Conservation (phyloP, 1,140 invertebrate genomes). For the Caerostris darwini region DNA sequence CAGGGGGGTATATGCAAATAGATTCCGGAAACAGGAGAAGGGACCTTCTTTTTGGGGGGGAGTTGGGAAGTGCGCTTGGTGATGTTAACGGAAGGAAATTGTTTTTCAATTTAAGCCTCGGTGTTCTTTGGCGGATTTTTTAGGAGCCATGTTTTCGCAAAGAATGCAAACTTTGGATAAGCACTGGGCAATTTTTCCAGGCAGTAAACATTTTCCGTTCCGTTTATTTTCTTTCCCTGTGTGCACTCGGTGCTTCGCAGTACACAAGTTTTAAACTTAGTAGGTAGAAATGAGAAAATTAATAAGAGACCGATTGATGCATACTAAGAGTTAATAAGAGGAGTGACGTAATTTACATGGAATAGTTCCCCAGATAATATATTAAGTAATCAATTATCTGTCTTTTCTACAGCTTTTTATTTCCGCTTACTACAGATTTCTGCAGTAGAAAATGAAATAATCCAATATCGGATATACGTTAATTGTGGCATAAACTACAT, state of each 20-base stretch:
- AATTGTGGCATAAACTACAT: no score
- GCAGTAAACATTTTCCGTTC: neutral
- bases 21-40: neutral
- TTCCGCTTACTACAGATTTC: no score
- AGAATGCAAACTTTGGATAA: neutral
- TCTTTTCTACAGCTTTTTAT: no score
- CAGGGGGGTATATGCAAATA: neutral
- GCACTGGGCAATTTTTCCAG: neutral
- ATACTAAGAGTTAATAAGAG: neutral
- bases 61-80: neutral
- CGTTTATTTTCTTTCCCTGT: neutral
- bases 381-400: no score
- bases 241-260: neutral
- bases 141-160: no score
- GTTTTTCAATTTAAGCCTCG: constrained; percentile 1
- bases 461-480: no score
- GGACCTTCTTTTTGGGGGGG: neutral
- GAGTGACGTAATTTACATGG: no score
- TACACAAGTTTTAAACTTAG: no score
- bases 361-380: no score
- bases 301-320: neutral
- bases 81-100: neutral
- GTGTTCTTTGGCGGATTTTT: neutral
- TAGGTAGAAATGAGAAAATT: no score
- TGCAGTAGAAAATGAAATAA: no score